These are phyloP conservation scores for Hippocampus abdominalis DNA, from an alignment of 2,113 vertebrate genomes.

Conservation along the genomic window DNA sequence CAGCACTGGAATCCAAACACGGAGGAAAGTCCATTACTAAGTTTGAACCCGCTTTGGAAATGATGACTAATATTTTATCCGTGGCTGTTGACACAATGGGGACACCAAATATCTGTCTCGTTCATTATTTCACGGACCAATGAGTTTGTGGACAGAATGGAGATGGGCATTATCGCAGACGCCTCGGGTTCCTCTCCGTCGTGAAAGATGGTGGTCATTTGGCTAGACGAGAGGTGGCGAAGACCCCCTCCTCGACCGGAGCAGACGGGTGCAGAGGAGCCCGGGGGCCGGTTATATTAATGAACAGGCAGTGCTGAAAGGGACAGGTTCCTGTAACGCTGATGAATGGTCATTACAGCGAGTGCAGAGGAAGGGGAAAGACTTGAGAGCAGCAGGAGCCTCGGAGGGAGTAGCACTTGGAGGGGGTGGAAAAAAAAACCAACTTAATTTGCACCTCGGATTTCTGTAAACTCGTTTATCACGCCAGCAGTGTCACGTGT, in stretches of 20 bases:
- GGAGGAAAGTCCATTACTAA: slow-evolving; percentile 8
- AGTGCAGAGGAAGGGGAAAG: slow-evolving; percentile 49
- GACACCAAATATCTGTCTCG: slow-evolving; percentile 21
- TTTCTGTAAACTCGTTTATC: slow-evolving; percentile 77
- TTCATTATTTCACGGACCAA: slow-evolving; percentile 56
- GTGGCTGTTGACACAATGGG: slow-evolving; percentile 31
- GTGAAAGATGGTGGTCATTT: slow-evolving; percentile 79
- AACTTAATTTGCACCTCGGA: slow-evolving; percentile 72
- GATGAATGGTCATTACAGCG: slow-evolving; percentile 79
- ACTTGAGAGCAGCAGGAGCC: slow-evolving; percentile 40
- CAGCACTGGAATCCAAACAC: slow-evolving; percentile 27
- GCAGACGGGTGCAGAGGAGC: slow-evolving; percentile 62
- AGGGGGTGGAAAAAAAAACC: slow-evolving; percentile 51
- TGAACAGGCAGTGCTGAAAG: slow-evolving; percentile 70
- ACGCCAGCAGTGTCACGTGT: slow-evolving; percentile 56
- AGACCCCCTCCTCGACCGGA: slow-evolving; percentile 62
- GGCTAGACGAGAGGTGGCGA: slow-evolving; percentile 64
- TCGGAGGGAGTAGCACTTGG: slow-evolving; percentile 43
- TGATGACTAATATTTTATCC: slow-evolving; percentile 33
- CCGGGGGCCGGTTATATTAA: slow-evolving; percentile 70
- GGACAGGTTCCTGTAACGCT: slow-evolving; percentile 77
- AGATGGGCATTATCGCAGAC: slow-evolving; percentile 55
- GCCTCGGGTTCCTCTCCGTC: slow-evolving; percentile 53
- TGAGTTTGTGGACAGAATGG: slow-evolving; percentile 61
- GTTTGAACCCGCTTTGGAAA: slow-evolving; percentile 25